Evolutionary conservation across 1,140 invertebrate species (phyloP).

Genomic region (Drosophila erecta): DNA sequence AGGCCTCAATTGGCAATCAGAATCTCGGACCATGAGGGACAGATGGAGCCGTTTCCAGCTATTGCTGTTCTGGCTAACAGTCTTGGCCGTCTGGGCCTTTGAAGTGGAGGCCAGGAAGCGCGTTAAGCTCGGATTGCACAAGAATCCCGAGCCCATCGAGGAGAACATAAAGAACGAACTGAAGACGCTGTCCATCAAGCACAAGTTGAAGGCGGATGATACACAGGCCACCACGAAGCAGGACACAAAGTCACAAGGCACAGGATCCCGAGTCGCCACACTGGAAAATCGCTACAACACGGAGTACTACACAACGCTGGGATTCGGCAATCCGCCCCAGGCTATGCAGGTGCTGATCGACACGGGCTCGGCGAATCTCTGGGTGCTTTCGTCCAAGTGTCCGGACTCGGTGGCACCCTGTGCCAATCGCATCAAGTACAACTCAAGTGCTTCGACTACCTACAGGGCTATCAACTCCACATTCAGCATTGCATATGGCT

Average conservation of each 20-base stretch:
- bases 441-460: conserved; percentile 92
- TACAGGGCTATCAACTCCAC: conserved; percentile 94
- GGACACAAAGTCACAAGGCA: neutral
- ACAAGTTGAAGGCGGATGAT: conserved; percentile 15
- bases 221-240: neutral
- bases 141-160: conserved; percentile 28
- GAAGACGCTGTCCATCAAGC: conserved; percentile 31
- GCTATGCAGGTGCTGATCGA: conserved; percentile 98
- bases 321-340: conserved; percentile 96
- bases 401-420: conserved; percentile 92
- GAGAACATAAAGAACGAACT: conserved; percentile 25
- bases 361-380: conserved; percentile 98
- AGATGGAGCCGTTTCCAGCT: conserved; percentile 5
- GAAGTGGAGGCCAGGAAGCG: conserved; percentile 9
- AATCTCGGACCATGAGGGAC: conserved; percentile 18
- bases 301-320: conserved; percentile 97
- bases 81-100: neutral
- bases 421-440: conserved; percentile 94
- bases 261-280: neutral
- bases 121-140: conserved; percentile 18
- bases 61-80: conserved; percentile 8
- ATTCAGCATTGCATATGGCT: conserved; percentile 97
- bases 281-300: conserved; percentile 88
- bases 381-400: conserved; percentile 98
- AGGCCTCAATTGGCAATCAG: conserved; percentile 13